Evolutionary conservation across 2,888 invertebrate genomes (phyloP).

Genomic region (Bombylius major): DNA sequence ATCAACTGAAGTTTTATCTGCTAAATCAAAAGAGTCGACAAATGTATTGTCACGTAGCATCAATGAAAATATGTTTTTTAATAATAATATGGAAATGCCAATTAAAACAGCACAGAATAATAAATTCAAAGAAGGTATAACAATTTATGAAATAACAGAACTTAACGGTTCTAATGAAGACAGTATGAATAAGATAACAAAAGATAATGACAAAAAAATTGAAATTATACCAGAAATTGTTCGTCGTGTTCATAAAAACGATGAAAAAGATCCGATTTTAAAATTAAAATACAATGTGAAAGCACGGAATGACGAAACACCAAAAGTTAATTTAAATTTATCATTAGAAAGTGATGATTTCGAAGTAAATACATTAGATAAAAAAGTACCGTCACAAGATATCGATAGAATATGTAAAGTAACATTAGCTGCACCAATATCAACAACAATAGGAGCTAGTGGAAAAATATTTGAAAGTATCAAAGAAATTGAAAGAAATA

Average conservation of each 20-base stretch:
- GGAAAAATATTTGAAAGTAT: constrained; percentile 73
- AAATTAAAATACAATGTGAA: constrained; percentile 19
- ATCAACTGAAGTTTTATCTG: constrained; percentile 32
- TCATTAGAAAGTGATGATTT: constrained; percentile 35
- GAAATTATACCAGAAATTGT: constrained; percentile 11
- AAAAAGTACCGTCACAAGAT: constrained; percentile 60
- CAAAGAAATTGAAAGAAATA: constrained; percentile 78
- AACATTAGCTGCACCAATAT: constrained; percentile 69
- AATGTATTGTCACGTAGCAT: constrained; percentile 34
- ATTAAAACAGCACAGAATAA: constrained; percentile 1
- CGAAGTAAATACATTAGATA: constrained; percentile 35
- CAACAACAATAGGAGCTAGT: constrained; percentile 54
- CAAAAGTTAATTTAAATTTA: constrained; percentile 26
- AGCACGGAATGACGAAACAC: constrained; percentile 13
- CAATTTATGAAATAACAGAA: constrained; percentile 22
- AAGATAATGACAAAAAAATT: background rate
- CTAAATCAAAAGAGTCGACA: constrained; percentile 18
- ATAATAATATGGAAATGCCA: constrained; percentile 32
- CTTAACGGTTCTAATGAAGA: background rate
- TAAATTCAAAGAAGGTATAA: constrained; percentile 21
- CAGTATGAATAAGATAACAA: background rate
- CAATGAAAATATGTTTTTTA: constrained; percentile 34
- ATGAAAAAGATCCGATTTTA: constrained; percentile 18
- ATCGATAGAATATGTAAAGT: constrained; percentile 80
- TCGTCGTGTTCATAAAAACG: constrained; percentile 5